phyloP scores from a whole-genome alignment of 2,797 vertebrate genomes.

The Fistularia tabacaria region DNA sequence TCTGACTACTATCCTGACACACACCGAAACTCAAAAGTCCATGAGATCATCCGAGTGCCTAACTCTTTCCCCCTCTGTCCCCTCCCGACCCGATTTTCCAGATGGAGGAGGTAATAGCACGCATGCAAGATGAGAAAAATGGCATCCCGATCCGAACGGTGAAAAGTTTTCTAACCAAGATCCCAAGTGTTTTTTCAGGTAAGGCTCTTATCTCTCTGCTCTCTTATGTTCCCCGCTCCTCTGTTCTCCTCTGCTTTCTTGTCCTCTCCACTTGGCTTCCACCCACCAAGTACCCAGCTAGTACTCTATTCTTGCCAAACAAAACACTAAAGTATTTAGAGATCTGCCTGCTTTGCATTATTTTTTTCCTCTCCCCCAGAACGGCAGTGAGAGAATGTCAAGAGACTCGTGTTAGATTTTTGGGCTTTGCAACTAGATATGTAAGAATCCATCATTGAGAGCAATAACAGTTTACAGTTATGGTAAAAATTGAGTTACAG shows the following conservation, averaged over 20 bases:
- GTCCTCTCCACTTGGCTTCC: conserved; percentile 26
- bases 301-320: conserved; percentile 27
- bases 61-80: not conserved
- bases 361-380: conserved; percentile 15
- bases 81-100: conserved; percentile 45
- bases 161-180: conserved; percentile 98
- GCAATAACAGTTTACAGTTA: not conserved
- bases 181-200: conserved; percentile 98
- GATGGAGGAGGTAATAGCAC: conserved; percentile 97
- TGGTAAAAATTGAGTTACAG: not conserved
- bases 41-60: too few relatives aligned
- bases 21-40: too few relatives aligned
- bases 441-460: too few relatives aligned
- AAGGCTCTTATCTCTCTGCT: conserved; percentile 58
- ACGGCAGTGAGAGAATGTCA: conserved; percentile 21
- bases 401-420: conserved; percentile 26
- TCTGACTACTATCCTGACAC: too few relatives aligned
- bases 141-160: conserved; percentile 96
- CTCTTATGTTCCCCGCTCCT: not conserved
- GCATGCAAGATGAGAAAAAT: conserved; percentile 96
- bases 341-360: conserved; percentile 37
- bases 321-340: conserved; percentile 37
- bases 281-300: conserved; percentile 23
- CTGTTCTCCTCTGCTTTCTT: conserved; percentile 7
- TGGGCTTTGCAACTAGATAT: not conserved